Evolutionary conservation across 2,797 vertebrate genomes (phyloP).

Genomic region (Rhinoraja longicauda): DNA sequence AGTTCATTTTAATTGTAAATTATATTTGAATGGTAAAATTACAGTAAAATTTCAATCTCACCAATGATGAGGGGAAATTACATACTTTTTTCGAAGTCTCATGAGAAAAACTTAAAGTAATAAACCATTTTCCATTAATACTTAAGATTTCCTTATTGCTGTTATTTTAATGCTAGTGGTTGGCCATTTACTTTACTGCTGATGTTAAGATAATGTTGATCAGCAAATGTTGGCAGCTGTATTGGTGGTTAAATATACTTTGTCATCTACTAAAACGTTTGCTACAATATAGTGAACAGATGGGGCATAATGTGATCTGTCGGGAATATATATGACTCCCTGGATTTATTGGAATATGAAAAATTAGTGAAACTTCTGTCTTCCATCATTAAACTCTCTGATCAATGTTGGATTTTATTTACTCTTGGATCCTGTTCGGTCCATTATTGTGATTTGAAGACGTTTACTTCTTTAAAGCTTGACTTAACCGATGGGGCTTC

Average conservation of each 20-base stretch:
- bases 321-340: background rate
- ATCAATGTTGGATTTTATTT: background rate
- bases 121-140: background rate
- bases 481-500: background rate
- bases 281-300: background rate
- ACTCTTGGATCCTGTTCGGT: background rate
- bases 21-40: background rate
- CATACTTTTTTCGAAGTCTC: background rate
- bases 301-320: background rate
- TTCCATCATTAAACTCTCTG: constrained; percentile 16
- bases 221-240: background rate
- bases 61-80: background rate
- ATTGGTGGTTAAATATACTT: background rate
- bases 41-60: background rate
- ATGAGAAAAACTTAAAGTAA: background rate
- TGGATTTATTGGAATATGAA: constrained; percentile 28
- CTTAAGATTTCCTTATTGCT: background rate
- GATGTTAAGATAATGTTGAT: background rate
- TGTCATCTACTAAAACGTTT: background rate
- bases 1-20: background rate
- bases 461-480: background rate
- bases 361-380: background rate
- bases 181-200: background rate
- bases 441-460: background rate
- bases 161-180: background rate